phyloP scores from a whole-genome alignment of 2,888 invertebrate genomes.

The Amphiduros pacificus region DNA sequence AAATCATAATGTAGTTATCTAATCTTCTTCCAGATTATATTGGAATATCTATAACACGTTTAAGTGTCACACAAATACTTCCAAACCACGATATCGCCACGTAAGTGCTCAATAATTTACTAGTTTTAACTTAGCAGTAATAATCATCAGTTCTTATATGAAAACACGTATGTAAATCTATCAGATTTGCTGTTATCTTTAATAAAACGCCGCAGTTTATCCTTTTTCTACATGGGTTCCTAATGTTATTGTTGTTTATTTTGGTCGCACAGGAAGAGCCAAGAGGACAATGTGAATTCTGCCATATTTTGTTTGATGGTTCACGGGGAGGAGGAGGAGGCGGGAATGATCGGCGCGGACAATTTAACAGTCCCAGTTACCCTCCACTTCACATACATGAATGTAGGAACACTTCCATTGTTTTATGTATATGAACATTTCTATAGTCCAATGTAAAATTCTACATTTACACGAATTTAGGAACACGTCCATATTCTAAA shows the following conservation, averaged over 20 bases:
- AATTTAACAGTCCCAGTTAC: conserved; percentile 33
- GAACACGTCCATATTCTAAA: too few relatives aligned
- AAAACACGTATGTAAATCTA: too few relatives aligned
- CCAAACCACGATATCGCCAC: conserved; percentile 47
- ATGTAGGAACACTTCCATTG: conserved; percentile 37
- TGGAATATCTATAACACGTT: conserved; percentile 46
- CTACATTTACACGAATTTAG: too few relatives aligned
- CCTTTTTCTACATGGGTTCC: too few relatives aligned
- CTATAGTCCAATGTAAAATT: not conserved
- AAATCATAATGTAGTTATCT: too few relatives aligned
- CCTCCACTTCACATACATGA: conserved; percentile 40
- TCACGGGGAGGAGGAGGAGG: conserved; percentile 35
- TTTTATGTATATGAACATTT: not conserved
- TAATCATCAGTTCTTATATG: too few relatives aligned
- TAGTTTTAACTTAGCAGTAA: too few relatives aligned
- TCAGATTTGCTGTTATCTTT: too few relatives aligned
- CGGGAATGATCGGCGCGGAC: conserved; percentile 33
- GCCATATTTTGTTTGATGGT: conserved; percentile 47
- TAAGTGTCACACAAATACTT: conserved; percentile 41
- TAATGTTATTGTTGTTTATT: too few relatives aligned
- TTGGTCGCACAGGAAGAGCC: conserved; percentile 41
- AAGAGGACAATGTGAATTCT: conserved; percentile 55
- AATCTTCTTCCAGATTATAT: conserved; percentile 41
- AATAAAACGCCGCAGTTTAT: too few relatives aligned
- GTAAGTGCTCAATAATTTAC: too few relatives aligned